Conservation (phyloP, 1,140 invertebrate species). For the Cherax destructor region DNA sequence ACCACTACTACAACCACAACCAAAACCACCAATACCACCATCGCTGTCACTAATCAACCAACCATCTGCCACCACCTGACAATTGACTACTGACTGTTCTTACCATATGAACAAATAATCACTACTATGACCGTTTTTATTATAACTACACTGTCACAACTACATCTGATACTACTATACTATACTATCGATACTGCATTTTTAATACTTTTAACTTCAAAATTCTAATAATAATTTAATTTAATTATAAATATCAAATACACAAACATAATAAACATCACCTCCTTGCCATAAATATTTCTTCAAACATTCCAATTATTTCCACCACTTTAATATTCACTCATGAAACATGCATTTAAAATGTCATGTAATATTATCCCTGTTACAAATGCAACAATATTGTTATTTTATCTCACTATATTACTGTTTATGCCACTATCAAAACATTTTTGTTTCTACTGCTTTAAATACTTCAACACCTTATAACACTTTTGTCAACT, state of each 20-base stretch:
- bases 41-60: conserved; percentile 11
- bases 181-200: neutral
- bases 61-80: conserved; percentile 41
- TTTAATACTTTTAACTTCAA: neutral
- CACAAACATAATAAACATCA: neutral
- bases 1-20: conserved; percentile 59
- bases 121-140: conserved; percentile 35
- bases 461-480: neutral
- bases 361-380: neutral
- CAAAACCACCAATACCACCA: conserved; percentile 34
- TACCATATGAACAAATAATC: conserved; percentile 22
- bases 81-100: conserved; percentile 38
- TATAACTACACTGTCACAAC: neutral
- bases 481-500: neutral
- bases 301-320: neutral
- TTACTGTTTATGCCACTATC: conserved; percentile 26
- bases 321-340: neutral
- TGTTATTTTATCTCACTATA: conserved; percentile 14
- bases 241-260: neutral
- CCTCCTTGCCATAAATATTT: neutral
- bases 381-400: neutral
- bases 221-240: too few relatives aligned
- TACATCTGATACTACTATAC: neutral
- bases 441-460: conserved; percentile 1
- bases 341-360: neutral